phyloP scores from a whole-genome alignment of 2,797 vertebrate species.

The Scyliorhinus canicula region DNA sequence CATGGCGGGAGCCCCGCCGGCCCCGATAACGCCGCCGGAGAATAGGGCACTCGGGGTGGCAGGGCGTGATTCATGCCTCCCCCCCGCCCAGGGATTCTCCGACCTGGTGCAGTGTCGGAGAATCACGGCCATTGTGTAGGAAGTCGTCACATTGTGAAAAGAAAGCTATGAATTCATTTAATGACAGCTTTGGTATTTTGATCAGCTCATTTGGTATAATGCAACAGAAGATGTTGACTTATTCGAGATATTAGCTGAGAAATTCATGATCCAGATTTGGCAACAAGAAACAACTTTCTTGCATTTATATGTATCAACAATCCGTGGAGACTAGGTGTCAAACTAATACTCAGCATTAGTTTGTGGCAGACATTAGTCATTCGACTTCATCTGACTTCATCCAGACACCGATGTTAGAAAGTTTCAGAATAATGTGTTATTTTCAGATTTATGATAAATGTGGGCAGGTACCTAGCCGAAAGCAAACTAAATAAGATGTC shows the following conservation, averaged over 20 bases:
- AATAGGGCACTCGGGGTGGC: too few relatives aligned
- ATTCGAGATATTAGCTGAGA: constrained; percentile 8
- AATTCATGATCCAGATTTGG: neutral
- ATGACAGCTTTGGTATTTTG: neutral
- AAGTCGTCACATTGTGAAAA: too few relatives aligned
- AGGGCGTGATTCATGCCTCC: too few relatives aligned
- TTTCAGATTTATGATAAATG: neutral
- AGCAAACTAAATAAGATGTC: neutral
- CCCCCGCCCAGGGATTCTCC: too few relatives aligned
- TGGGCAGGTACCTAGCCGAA: neutral
- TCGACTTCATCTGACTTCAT: neutral
- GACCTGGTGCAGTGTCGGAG: too few relatives aligned
- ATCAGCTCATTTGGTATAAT: neutral
- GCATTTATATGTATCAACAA: neutral
- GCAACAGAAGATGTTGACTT: neutral
- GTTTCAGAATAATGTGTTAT: neutral
- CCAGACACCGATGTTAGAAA: constrained; percentile 12
- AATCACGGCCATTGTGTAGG: too few relatives aligned
- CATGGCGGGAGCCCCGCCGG: too few relatives aligned
- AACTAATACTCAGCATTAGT: constrained; percentile 14
- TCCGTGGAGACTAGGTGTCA: neutral
- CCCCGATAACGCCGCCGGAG: too few relatives aligned
- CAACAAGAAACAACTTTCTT: neutral
- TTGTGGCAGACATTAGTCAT: constrained; percentile 27
- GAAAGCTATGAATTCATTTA: neutral